Conservation (phyloP, 2,888 invertebrate genomes). For the Agrotis exclamationis region DNA sequence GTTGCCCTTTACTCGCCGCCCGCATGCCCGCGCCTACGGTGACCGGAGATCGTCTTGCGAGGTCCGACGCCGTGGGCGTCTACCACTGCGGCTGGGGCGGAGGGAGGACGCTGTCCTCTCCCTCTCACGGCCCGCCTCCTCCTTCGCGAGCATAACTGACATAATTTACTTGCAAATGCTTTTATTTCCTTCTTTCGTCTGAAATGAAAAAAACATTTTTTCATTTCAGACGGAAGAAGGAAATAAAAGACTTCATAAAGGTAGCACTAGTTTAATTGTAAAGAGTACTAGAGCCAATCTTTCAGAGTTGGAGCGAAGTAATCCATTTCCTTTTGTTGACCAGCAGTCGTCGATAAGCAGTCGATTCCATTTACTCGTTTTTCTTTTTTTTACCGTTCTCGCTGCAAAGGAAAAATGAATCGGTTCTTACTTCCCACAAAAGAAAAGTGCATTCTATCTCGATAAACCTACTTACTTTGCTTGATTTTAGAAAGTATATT, state of each 20-base stretch:
- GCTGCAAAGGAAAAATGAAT: conserved; percentile 40
- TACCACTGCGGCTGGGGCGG: no score
- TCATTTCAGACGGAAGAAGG: neutral
- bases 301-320: conserved; percentile 38
- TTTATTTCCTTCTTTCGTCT: no score
- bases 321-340: conserved; percentile 58
- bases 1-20: no score
- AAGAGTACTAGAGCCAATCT: conserved; percentile 34
- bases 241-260: conserved; percentile 11
- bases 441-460: conserved; percentile 14
- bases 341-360: conserved; percentile 40
- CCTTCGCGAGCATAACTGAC: no score
- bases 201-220: no score
- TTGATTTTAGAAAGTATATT: neutral
- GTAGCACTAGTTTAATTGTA: conserved; percentile 42
- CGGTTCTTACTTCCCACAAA: conserved; percentile 9
- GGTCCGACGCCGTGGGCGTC: no score
- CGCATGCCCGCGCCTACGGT: no score
- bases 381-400: conserved; percentile 16
- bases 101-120: no score
- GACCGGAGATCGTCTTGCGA: no score
- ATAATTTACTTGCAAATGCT: no score
- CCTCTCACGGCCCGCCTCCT: no score
- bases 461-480: neutral
- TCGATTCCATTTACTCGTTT: conserved; percentile 33